Base-by-base conservation (phyloP, 2,888 invertebrate genomes). In the Rutpela maculata region DNA sequence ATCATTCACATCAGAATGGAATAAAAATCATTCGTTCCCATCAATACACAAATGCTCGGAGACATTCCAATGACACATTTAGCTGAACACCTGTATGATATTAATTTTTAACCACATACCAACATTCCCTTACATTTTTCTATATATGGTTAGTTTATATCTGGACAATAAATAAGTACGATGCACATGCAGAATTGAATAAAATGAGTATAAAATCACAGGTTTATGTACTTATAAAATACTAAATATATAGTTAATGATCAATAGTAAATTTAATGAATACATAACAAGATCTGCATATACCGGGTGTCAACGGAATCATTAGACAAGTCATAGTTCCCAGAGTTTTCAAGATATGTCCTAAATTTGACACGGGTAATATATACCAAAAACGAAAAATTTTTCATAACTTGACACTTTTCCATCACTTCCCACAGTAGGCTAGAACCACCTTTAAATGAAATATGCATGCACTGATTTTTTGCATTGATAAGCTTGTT, bases 81-180 rank as follows among this genome's bases (percentile, higher is more conserved):
- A 82, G 78, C 78, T 56, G 81, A 82, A 82, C 84, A 84, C 84
- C 84, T 84, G 84, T 84, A 79, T 83, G 84, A 84, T 83, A 78
- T 70, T 78, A 79, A 77, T 80, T 79, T 83, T 80, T 72, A 72
- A 79, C 78, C 78, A 74, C 82, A 81, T 84, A 81, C 78, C 80
- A 65, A 80, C 81, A 86, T 86, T 84, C 83, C 82, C 74, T 77
- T 75, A 80, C 78, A 81, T 80, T 82, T 82, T 83, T 82, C 81
- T 68, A 43, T 50, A 12, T 56, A 26, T 17, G 69, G 69, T 18
- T 35, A 18, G 38, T 35, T 59, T 18, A 17, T 17, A 22, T 56
- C 55, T 19, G 10, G 7, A 9, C n/a, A 69, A 57, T 57, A 69
- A 57, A 69, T 59, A 57, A 68, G 22, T 56, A 31, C 35, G 31